Conservation (phyloP, 2,113 vertebrate species). For the Stomatorhinus ivindoensis region DNA sequence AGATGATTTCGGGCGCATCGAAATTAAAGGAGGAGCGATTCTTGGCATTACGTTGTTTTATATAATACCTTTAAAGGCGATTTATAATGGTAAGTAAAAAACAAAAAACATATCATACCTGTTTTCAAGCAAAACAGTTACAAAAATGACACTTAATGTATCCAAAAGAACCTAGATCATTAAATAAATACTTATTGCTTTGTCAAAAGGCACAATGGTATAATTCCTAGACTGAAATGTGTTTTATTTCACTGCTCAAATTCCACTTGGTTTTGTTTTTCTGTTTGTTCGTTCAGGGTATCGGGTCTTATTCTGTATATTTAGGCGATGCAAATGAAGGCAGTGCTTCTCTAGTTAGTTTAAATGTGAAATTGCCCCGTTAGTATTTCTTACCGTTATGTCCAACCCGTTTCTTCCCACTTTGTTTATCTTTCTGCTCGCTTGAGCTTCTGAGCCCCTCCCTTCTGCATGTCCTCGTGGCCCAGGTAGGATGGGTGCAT, state of each 20-base stretch:
- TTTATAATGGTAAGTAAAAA: neutral
- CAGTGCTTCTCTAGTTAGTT: constrained; percentile 50
- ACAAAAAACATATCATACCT: neutral
- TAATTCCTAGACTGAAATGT: constrained; percentile 33
- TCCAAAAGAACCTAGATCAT: constrained; percentile 12
- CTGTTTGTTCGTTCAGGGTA: constrained; percentile 27
- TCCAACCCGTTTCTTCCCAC: constrained; percentile 34
- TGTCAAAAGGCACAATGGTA: constrained; percentile 43
- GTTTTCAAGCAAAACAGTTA: constrained; percentile 11
- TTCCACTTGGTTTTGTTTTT: constrained; percentile 31
- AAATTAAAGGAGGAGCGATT: constrained; percentile 6
- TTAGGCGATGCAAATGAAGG: constrained; percentile 53
- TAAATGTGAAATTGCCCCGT: constrained; percentile 45
- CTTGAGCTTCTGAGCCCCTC: constrained; percentile 67
- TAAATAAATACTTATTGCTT: constrained; percentile 30
- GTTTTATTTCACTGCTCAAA: constrained; percentile 42
- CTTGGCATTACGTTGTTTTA: constrained; percentile 15
- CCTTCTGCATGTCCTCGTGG: constrained; percentile 93
- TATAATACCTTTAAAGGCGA: constrained; percentile 10
- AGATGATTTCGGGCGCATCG: neutral
- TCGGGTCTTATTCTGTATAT: constrained; percentile 54
- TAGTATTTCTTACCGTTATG: constrained; percentile 37
- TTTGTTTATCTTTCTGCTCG: constrained; percentile 39
- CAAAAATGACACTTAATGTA: constrained; percentile 8
- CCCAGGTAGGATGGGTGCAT: constrained; percentile 98